phyloP scores from a whole-genome alignment of 1,140 invertebrate species.

The Diorhabda elongata region DNA sequence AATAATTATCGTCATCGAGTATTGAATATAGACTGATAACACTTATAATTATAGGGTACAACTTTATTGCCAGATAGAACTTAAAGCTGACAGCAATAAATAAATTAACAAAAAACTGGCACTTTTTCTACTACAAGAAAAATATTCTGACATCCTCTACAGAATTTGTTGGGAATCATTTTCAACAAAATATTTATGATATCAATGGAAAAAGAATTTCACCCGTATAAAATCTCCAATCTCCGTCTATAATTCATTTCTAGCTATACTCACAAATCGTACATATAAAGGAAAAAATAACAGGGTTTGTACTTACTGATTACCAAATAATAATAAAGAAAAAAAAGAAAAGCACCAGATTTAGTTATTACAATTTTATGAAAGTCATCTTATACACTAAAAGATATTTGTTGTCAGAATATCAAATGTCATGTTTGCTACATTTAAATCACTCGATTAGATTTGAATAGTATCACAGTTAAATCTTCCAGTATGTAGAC shows the following conservation, averaged over 20 bases:
- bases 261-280: no score
- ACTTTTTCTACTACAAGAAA: no score
- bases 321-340: constrained; percentile 13
- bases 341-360: constrained; percentile 23
- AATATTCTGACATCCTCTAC: no score
- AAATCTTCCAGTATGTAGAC: neutral
- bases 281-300: neutral
- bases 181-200: no score
- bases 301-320: constrained; percentile 19
- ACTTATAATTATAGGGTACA: neutral
- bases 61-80: neutral
- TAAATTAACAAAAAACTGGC: neutral
- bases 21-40: neutral
- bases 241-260: no score
- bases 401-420: neutral
- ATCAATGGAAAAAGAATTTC: no score
- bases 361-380: constrained; percentile 7
- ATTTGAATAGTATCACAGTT: constrained; percentile 2
- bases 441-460: neutral
- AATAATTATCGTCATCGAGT: no score
- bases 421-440: neutral
- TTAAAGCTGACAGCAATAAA: constrained; percentile 1
- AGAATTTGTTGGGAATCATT: no score
- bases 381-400: constrained; percentile 1
- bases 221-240: no score